phyloP scores from a whole-genome alignment of 1,140 invertebrate species.

The Stegodyphus dumicola region DNA sequence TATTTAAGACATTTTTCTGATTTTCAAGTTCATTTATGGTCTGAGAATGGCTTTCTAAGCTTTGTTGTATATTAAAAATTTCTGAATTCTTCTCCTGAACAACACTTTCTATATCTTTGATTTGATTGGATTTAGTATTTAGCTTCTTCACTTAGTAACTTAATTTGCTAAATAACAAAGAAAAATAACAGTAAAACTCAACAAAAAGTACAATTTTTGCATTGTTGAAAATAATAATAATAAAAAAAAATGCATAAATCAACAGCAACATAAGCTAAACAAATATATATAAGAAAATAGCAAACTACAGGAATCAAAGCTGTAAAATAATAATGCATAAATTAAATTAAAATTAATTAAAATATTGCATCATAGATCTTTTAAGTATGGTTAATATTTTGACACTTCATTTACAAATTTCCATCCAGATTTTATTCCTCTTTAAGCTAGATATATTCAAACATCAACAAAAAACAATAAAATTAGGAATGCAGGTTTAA shows the following conservation, averaged over 20 bases:
- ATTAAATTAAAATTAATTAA: too few relatives aligned
- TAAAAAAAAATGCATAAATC: background rate
- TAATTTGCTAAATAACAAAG: conserved; percentile 32
- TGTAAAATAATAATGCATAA: too few relatives aligned
- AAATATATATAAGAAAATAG: background rate
- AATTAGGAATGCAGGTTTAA: too few relatives aligned
- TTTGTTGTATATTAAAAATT: conserved; percentile 1
- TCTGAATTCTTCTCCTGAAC: conserved; percentile 27
- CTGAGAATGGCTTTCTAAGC: conserved; percentile 3
- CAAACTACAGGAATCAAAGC: background rate
- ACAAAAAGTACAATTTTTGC: background rate
- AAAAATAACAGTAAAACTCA: conserved; percentile 6
- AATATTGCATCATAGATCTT: too few relatives aligned
- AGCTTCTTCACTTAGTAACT: conserved; percentile 23
- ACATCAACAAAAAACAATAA: too few relatives aligned
- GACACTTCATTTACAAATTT: too few relatives aligned
- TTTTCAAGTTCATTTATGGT: background rate
- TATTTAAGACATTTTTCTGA: conserved; percentile 11
- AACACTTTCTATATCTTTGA: conserved; percentile 2
- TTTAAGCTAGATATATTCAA: too few relatives aligned
- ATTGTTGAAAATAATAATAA: background rate
- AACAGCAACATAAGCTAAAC: background rate
- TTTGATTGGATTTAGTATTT: background rate
- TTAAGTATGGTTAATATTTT: too few relatives aligned
- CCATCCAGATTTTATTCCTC: too few relatives aligned